Conservation (phyloP, 2,113 vertebrate species). For the Peromyscus californicus region DNA sequence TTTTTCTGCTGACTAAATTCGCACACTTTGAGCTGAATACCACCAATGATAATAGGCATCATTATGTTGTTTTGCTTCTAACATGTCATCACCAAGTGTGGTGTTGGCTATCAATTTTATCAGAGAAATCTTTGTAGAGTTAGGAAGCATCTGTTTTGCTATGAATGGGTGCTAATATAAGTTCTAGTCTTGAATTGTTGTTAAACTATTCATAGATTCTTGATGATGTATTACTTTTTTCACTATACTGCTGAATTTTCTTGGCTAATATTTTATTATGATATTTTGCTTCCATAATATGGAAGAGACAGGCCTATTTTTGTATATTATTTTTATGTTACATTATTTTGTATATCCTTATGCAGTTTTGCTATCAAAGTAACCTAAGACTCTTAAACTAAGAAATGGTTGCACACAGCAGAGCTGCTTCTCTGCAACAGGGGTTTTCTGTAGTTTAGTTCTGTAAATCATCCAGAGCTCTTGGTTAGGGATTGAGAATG, state of each 20-base stretch:
- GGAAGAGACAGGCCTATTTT: conserved; percentile 35
- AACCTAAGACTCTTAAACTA: conserved; percentile 34
- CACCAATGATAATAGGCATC: neutral
- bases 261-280: conserved; percentile 46
- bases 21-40: neutral
- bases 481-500: neutral
- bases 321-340: neutral
- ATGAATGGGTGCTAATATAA: neutral
- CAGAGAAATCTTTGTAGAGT: conserved; percentile 5
- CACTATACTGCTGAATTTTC: neutral
- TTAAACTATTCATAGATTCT: conserved; percentile 38
- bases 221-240: conserved; percentile 5
- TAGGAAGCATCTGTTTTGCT: conserved; percentile 2
- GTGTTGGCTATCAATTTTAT: conserved; percentile 10
- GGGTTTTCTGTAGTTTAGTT: conserved; percentile 1
- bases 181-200: conserved; percentile 32
- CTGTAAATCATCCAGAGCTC: neutral
- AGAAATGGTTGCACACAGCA: neutral
- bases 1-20: conserved; percentile 34
- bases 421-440: neutral
- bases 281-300: neutral
- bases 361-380: conserved; percentile 51
- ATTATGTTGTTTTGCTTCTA: conserved; percentile 12
- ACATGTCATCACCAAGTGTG: neutral
- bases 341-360: neutral